Conservation (phyloP, 2,888 invertebrate genomes). For the Lasioglossum vierecki region DNA sequence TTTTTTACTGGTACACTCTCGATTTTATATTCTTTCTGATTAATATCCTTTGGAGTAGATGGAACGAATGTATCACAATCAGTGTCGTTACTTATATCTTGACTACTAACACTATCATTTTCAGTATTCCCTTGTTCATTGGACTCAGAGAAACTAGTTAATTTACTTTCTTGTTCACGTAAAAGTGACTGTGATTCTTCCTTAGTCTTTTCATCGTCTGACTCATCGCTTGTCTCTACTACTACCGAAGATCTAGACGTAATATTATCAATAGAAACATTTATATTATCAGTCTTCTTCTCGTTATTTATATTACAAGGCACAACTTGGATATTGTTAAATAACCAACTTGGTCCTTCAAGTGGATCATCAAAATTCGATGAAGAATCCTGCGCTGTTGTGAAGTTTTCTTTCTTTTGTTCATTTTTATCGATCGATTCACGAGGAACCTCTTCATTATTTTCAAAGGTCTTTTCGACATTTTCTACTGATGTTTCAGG, state of each 20-base stretch:
- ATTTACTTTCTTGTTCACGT: background rate
- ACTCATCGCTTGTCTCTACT: constrained; percentile 6
- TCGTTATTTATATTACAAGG: constrained; percentile 37
- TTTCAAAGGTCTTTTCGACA: background rate
- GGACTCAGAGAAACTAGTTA: background rate
- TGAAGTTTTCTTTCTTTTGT: background rate
- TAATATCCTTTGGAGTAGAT: background rate
- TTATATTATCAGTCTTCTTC: constrained; percentile 34
- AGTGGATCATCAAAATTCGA: constrained; percentile 76
- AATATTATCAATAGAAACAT: constrained; percentile 39
- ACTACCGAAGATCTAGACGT: background rate
- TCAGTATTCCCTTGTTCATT: background rate
- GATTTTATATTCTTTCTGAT: background rate
- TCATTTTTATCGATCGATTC: background rate
- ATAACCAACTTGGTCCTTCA: constrained; percentile 82
- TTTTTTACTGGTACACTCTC: constrained; percentile 29
- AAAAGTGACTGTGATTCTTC: constrained; percentile 2
- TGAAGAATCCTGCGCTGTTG: background rate
- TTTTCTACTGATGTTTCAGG: background rate
- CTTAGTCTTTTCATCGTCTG: constrained; percentile 3
- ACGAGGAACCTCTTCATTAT: background rate
- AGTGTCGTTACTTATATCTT: background rate
- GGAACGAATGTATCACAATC: background rate
- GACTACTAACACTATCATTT: background rate
- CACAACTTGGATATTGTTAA: constrained; percentile 56